These are phyloP conservation scores for Saccostrea glomerata DNA, from an alignment of 1,140 invertebrate genomes.

Conservation along the genomic window DNA sequence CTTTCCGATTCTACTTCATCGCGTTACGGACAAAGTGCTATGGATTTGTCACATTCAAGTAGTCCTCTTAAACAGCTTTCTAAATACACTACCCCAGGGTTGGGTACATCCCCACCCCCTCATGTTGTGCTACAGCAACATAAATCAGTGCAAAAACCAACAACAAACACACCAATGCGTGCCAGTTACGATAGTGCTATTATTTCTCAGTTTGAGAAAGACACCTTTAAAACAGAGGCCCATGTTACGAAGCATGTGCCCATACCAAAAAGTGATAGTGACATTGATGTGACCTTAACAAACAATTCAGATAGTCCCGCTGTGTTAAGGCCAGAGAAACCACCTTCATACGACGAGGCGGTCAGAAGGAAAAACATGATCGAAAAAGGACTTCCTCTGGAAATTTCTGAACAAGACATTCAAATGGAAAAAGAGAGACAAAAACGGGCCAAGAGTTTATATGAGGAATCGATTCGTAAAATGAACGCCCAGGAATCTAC, in stretches of 20 bases:
- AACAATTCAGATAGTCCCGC: slow-evolving; percentile 45
- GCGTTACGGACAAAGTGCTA: slow-evolving; percentile 38
- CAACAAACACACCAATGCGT: slow-evolving; percentile 55
- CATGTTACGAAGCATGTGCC: slow-evolving; percentile 30
- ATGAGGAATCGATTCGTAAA: slow-evolving; percentile 78
- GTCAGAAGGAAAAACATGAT: slow-evolving; percentile 71
- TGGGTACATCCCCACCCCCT: slow-evolving; percentile 64
- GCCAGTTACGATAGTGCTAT: slow-evolving; percentile 62
- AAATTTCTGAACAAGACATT: slow-evolving; percentile 71
- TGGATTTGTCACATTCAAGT: slow-evolving; percentile 39
- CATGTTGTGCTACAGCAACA: slow-evolving; percentile 58
- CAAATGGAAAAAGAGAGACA: slow-evolving; percentile 75
- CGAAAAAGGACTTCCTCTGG: slow-evolving; percentile 63
- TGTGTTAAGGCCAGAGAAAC: slow-evolving; percentile 62
- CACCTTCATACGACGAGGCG: slow-evolving; percentile 74
- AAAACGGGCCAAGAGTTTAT: slow-evolving; percentile 76
- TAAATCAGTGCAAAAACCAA: slow-evolving; percentile 37
- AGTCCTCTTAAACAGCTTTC: slow-evolving; percentile 47
- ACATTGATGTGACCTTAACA: slow-evolving; percentile 49
- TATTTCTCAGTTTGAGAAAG: slow-evolving; percentile 50
- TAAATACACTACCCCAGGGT: slow-evolving; percentile 39
- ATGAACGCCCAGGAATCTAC: slow-evolving; percentile 68
- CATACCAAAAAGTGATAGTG: slow-evolving; percentile 53
- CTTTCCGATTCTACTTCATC: slow-evolving; percentile 32
- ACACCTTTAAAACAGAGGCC: slow-evolving; percentile 40